These are phyloP conservation scores for Oithona nana DNA, from an alignment of 2,888 invertebrate genomes.

Conservation along the genomic window DNA sequence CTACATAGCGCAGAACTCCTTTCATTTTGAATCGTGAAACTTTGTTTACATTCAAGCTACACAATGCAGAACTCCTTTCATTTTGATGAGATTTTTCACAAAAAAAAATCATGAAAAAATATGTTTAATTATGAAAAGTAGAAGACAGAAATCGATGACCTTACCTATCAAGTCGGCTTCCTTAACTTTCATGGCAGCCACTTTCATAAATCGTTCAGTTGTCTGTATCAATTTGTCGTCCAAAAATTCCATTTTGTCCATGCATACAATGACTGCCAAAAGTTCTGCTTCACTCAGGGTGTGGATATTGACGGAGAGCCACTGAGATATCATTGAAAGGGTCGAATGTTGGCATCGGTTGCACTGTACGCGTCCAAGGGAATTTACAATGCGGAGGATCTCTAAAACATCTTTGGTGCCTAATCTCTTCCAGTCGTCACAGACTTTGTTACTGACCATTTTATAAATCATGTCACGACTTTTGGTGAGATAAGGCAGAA, in stretches of 20 bases:
- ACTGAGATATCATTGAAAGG: neutral
- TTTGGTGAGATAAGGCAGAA: conserved; percentile 37
- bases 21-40: too few species aligned
- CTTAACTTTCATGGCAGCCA: conserved; percentile 26
- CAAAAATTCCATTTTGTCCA: conserved; percentile 36
- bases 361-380: neutral
- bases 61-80: too few species aligned
- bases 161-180: too few species aligned
- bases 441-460: neutral
- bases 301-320: conserved; percentile 7
- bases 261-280: conserved; percentile 32
- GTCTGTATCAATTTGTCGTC: conserved; percentile 39
- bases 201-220: conserved; percentile 41
- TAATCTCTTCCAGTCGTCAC: neutral
- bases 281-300: conserved; percentile 4
- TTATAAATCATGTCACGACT: conserved; percentile 29
- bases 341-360: neutral
- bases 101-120: too few species aligned
- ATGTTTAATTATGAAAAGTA: too few species aligned
- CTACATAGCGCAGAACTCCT: too few species aligned
- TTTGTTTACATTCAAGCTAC: too few species aligned
- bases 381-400: neutral
- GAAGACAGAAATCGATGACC: too few species aligned
- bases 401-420: neutral
- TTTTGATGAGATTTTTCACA: too few species aligned